Base-by-base conservation (phyloP, 2,797 vertebrate species). In the Eulemur coronatus region DNA sequence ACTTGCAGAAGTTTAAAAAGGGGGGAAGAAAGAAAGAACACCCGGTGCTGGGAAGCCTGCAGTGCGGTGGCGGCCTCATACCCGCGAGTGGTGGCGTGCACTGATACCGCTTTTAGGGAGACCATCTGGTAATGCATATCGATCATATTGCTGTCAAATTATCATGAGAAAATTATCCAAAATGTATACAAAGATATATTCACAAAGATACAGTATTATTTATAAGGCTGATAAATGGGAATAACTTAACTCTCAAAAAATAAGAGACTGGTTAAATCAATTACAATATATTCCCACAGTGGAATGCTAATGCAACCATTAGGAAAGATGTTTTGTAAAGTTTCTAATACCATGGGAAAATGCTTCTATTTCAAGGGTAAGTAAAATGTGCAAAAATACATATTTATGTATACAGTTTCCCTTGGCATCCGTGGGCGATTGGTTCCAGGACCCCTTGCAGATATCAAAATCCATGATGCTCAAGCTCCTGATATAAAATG, bases 1-100 rank as follows among this genome's bases (percentile, higher is more conserved):
- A 96, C 52, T 35, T 82, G 63, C 52, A 92, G 46, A 93, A 95
- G 65, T 81, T 59, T 52, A 90, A 65, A 94, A 91, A 91, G 92
- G 50, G 35, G 22, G 50, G 7, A n/a, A 24, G 22, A 11, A 9
- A 35, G n/a, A 18, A 35, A 55, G 35, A 28, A 55, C 26, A 38
- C n/a, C n/a, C 50, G 59, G n/a, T 35, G 46, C 4, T 20, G 35
- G 69, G 52, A 61, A 79, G 88, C 26, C 3, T 35, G 26, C 38
- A 79, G 70, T 5, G 18, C 11, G 4, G 9, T 22, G 43, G 30
- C 15, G 48, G 20, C 57, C 80, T 80, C 6, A n/a, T 2, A 4
- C 22, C 84, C 43, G 69, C 41, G 17, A 13, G 20, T 2, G 26
- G 12, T 18, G 7, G 20, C 43, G 2, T 38, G 9, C 50, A 78